Base-by-base conservation (phyloP, 2,797 vertebrate species). In the Liparis tanakae region DNA sequence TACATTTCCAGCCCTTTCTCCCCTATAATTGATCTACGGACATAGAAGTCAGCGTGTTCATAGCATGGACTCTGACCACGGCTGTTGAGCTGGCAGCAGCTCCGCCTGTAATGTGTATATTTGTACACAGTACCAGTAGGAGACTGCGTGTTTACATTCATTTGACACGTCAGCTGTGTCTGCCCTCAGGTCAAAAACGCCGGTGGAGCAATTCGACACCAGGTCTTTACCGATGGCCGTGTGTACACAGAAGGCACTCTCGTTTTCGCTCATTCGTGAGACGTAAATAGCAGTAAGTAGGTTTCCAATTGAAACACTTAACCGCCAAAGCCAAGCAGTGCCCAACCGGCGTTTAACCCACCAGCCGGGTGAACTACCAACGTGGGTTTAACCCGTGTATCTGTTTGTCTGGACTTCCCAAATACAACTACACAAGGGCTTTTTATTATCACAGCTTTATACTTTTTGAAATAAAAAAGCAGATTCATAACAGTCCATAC, bases 381-480 rank as follows among this genome's bases (percentile, higher is more conserved):
- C 20, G 30, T 17, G 15, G 15, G 20, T 53, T 61, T 56, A 60
- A 74, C 18, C 30, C 7, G 2, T 13, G 12, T 63, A 17, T 22
- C 55, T 54, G 46, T 58, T 59, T 0, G 6, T 53, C 72, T 67
- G 50, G 25, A 60, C 36, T 36, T 48, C 14, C 63, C 18, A 62
- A 61, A n/a, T 71, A 70, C 8, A 48, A 72, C 62, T 63, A 70
- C 34, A 79, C 30, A 67, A 53, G 12, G 53, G 55, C 20, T 70
- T 20, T 74, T 70, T 66, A 74, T 71, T 53, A 20, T 67, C 56
- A 80, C 56, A 67, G 25, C 9, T 50, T 56, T 22, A 76, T 48
- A 39, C 39, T 44, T 48, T 66, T 55, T 46, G 37, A 2, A 53
- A 13, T 46, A 12, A 36, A 48, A 55, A 48, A 61, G 50, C 62